phyloP scores from a whole-genome alignment of 2,113 vertebrate genomes.

The Callospermophilus lateralis region DNA sequence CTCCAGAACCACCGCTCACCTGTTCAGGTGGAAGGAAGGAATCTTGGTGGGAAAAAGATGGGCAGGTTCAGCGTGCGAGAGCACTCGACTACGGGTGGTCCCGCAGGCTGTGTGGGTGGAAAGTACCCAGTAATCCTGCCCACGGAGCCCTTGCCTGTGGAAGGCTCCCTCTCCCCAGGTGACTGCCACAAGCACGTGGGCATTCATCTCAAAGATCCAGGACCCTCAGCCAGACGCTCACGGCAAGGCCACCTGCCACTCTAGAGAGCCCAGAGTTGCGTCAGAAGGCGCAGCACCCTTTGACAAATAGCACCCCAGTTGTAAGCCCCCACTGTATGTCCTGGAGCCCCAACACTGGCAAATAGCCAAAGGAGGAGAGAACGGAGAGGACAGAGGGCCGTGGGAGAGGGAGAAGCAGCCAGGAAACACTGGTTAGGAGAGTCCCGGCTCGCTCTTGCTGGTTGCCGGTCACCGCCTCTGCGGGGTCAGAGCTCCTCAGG shows the following conservation, averaged over 20 bases:
- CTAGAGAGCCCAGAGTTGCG: background rate
- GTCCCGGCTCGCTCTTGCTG: background rate
- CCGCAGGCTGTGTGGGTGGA: too few species aligned
- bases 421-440: background rate
- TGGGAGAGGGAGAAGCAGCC: background rate
- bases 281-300: background rate
- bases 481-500: background rate
- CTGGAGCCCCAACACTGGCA: background rate
- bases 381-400: accelerated
- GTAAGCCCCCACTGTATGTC: background rate
- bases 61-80: background rate
- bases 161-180: background rate
- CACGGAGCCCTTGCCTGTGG: background rate
- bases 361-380: background rate
- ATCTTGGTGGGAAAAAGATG: background rate
- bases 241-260: background rate
- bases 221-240: background rate
- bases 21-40: background rate
- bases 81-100: background rate
- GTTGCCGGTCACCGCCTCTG: background rate
- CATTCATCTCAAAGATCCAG: background rate
- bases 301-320: accelerated
- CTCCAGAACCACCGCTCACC: background rate
- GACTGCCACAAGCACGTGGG: background rate
- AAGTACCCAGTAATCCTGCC: background rate